phyloP scores from a whole-genome alignment of 2,113 vertebrate species.

The Colossoma macropomum region DNA sequence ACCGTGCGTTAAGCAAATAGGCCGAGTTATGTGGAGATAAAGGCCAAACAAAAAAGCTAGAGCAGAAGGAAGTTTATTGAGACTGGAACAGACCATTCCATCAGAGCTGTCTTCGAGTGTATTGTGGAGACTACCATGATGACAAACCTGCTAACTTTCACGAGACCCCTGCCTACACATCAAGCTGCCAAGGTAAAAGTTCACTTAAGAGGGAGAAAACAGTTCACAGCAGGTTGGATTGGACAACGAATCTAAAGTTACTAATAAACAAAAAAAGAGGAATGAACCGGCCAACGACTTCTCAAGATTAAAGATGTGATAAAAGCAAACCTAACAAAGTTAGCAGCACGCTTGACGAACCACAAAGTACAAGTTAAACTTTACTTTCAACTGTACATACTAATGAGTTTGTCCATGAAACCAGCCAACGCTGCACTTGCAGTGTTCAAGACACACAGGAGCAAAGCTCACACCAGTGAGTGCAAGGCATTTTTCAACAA shows the following conservation, averaged over 20 bases:
- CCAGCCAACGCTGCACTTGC: too few species aligned
- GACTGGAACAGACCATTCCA: slow-evolving; percentile 10
- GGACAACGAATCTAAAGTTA: too few species aligned
- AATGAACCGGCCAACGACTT: too few species aligned
- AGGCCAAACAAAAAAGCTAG: slow-evolving; percentile 26
- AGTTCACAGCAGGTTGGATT: slow-evolving; percentile 36
- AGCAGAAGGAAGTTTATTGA: slow-evolving; percentile 13
- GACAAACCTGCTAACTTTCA: slow-evolving; percentile 43
- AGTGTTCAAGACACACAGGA: too few species aligned
- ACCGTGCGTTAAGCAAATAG: slow-evolving; percentile 59
- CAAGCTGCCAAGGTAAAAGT: slow-evolving; percentile 40
- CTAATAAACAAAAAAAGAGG: too few species aligned
- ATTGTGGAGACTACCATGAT: slow-evolving; percentile 27
- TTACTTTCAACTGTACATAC: too few species aligned
- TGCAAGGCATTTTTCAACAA: background rate
- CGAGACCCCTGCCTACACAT: background rate
- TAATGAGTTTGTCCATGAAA: too few species aligned
- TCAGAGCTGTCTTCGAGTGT: slow-evolving; percentile 25
- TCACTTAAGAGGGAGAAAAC: slow-evolving; percentile 1
- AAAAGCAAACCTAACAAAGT: too few species aligned
- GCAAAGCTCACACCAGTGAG: background rate
- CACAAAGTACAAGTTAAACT: too few species aligned
- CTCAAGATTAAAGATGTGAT: too few species aligned
- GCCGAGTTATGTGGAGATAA: slow-evolving; percentile 58
- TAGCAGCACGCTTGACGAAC: too few species aligned